A percentile compares a stretch with the other conserved stretches of the same genome.
Conservation (phyloP, 1,140 invertebrate genomes). For the Drosophila mojavensis region DNA sequence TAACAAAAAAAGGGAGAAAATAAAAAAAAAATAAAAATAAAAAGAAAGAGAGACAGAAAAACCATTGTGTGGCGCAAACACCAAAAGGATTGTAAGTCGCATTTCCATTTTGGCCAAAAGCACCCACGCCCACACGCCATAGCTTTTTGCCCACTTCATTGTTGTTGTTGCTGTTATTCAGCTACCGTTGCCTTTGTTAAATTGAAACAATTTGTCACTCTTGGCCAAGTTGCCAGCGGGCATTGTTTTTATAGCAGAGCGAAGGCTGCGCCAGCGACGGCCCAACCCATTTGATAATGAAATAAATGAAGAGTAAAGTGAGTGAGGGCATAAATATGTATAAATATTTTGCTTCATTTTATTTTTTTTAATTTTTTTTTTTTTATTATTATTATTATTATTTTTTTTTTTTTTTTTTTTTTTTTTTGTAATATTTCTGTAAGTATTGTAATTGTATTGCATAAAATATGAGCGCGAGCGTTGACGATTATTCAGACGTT, state of each 20-base stretch:
- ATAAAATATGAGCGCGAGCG: conserved; percentile 9
- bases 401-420: background rate
- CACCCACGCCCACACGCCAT: background rate
- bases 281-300: conserved; percentile 61
- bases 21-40: conserved; percentile 15
- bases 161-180: conserved; percentile 40
- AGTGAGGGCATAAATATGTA: conserved; percentile 45
- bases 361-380: background rate
- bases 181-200: conserved; percentile 71
- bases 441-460: conserved; percentile 56
- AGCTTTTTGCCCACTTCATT: background rate
- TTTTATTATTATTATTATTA: too few relatives aligned
- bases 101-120: conserved; percentile 31
- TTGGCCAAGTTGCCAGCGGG: conserved; percentile 66
- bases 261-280: background rate
- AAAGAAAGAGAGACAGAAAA: background rate
- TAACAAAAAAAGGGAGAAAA: conserved; percentile 16
- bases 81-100: conserved; percentile 67
- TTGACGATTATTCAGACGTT: conserved; percentile 11
- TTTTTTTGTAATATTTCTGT: conserved; percentile 46
- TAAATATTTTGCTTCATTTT: conserved; percentile 23
- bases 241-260: conserved; percentile 41
- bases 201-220: conserved; percentile 81
- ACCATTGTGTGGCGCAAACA: conserved; percentile 34
- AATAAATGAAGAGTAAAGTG: conserved; percentile 70